Conservation (phyloP, 2,888 invertebrate genomes). For the Metopia argyrocephala region DNA sequence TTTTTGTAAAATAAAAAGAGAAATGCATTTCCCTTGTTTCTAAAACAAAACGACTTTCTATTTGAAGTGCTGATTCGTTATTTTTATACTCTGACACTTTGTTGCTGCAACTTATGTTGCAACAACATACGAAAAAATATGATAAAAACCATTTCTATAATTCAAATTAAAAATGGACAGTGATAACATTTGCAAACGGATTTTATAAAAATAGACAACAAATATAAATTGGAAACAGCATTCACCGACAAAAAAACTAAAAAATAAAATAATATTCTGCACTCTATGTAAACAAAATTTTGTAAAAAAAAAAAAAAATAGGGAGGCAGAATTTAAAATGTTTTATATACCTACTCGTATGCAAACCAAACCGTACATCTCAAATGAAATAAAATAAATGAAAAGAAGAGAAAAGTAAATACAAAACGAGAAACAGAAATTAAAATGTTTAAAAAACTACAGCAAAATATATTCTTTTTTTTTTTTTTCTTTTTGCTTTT, state of each 20-base stretch:
- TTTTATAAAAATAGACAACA: no score
- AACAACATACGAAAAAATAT: not conserved
- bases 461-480: conserved; percentile 29
- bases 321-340: not conserved
- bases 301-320: not conserved
- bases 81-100: not conserved
- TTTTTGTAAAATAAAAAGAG: not conserved
- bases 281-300: not conserved
- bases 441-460: conserved; percentile 14
- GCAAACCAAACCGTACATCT: not conserved
- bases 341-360: no score
- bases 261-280: not conserved
- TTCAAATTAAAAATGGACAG: not conserved
- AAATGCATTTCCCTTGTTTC: not conserved
- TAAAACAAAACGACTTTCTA: not conserved
- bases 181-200: no score
- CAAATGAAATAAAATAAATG: no score
- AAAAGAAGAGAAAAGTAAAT: not conserved
- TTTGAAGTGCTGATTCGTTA: not conserved
- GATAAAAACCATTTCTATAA: not conserved
- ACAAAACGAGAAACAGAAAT: not conserved
- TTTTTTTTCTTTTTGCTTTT: not conserved
- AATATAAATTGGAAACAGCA: no score
- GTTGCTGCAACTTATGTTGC: not conserved
- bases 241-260: not conserved